Percentiles rank a stretch among this genome's conserved stretches.
Evolutionary conservation across 1,140 invertebrate genomes (phyloP).

Genomic region (Trinorchestia longiramus): DNA sequence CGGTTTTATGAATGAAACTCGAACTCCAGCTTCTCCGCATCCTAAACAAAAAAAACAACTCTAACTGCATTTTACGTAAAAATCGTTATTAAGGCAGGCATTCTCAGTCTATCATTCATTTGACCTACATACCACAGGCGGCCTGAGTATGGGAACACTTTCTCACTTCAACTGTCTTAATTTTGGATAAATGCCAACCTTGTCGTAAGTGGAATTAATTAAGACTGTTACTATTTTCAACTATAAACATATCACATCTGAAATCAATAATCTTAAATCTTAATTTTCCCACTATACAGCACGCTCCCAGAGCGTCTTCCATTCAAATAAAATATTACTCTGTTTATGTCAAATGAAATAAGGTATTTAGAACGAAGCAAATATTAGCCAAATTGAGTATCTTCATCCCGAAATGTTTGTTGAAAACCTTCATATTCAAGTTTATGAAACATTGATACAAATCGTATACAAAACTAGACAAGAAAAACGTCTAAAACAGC

Average conservation of each 20-base stretch:
- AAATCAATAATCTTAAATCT: neutral
- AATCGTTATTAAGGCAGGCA: neutral
- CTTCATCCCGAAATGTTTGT: too few species aligned
- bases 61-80: neutral
- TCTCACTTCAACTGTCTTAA: neutral
- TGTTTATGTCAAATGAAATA: neutral
- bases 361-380: neutral
- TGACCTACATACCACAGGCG: neutral
- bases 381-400: neutral
- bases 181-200: neutral
- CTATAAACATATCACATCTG: neutral
- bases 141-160: neutral
- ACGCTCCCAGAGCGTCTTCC: neutral
- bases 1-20: conserved; percentile 40
- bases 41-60: neutral
- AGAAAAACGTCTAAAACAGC: neutral
- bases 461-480: neutral
- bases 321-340: neutral
- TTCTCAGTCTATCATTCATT: neutral
- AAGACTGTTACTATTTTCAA: neutral
- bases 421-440: neutral
- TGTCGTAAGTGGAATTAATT: neutral
- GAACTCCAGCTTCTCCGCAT: neutral
- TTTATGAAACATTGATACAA: neutral
- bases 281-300: neutral